Percentiles rank a stretch among this genome's conserved stretches.
Evolutionary conservation across 2,888 invertebrate species (phyloP).

Genomic region (Chymomyza fuscimana): DNA sequence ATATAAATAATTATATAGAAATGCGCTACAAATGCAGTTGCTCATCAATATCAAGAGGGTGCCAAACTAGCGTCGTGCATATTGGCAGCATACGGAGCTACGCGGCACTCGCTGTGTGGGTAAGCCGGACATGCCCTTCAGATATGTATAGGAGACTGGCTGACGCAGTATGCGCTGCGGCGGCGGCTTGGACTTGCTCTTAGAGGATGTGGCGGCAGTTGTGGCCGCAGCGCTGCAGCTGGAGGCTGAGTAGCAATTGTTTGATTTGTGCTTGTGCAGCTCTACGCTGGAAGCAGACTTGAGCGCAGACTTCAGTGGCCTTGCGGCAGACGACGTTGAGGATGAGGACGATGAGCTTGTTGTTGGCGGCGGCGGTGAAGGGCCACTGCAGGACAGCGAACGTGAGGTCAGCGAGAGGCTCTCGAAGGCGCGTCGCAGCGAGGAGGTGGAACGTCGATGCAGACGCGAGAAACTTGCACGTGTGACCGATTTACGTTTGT

Average conservation of each 20-base stretch:
- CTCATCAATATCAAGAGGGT: not conserved
- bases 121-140: constrained; percentile 89
- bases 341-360: constrained; percentile 6
- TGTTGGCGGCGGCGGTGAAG: constrained; percentile 60
- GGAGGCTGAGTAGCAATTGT: constrained; percentile 33
- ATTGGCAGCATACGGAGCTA: constrained; percentile 79
- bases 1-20: not conserved
- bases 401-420: constrained; percentile 84
- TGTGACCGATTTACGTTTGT: constrained; percentile 60
- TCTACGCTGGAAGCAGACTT: constrained; percentile 71
- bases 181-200: constrained; percentile 80
- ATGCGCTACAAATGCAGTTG: not conserved
- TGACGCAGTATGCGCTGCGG: constrained; percentile 89
- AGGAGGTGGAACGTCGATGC: constrained; percentile 83
- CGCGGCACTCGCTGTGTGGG: constrained; percentile 90
- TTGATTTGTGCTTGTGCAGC: constrained; percentile 54
- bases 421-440: constrained; percentile 87
- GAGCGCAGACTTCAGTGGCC: constrained; percentile 71
- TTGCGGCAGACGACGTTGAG: constrained; percentile 37
- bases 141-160: constrained; percentile 89
- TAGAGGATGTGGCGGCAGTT: constrained; percentile 13
- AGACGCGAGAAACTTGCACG: constrained; percentile 77
- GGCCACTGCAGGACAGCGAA: constrained; percentile 84
- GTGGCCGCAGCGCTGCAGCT: constrained; percentile 11
- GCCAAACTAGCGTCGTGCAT: constrained; percentile 72